These are phyloP conservation scores for Philotrypesis tridentata DNA, from an alignment of 1,140 invertebrate species.

Conservation along the genomic window DNA sequence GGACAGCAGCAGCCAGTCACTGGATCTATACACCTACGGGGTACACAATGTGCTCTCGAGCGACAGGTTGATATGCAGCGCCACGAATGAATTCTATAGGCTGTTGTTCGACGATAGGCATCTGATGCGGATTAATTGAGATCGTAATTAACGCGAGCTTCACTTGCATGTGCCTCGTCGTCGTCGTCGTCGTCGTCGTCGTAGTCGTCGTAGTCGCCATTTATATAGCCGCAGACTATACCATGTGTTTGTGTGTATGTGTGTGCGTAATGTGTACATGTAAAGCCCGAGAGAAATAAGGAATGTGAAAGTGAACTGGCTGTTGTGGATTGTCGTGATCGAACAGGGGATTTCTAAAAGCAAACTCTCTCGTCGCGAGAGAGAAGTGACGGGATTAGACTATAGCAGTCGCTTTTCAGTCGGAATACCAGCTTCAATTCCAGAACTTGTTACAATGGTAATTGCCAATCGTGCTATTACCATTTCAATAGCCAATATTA, in stretches of 20 bases:
- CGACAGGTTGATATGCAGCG: conserved; percentile 4
- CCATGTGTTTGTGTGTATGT: no score
- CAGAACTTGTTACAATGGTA: no score
- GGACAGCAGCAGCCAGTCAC: background rate
- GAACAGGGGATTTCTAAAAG: background rate
- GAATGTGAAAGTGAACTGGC: background rate
- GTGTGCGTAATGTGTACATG: background rate
- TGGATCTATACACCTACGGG: background rate
- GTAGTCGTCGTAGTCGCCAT: no score
- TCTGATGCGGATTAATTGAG: conserved; percentile 38
- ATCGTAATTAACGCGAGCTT: conserved; percentile 36
- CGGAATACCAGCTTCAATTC: no score
- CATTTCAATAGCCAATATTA: no score
- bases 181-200: no score
- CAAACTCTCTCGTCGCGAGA: no score
- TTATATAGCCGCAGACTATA: no score
- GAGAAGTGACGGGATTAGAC: no score
- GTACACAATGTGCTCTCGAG: background rate
- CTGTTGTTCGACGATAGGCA: conserved; percentile 16
- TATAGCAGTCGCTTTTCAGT: no score
- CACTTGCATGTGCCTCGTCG: background rate
- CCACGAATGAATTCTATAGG: conserved; percentile 6
- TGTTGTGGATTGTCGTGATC: background rate
- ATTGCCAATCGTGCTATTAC: no score
- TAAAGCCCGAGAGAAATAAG: background rate